These are phyloP conservation scores for Cynopterus sphinx DNA, from an alignment of 2,797 vertebrate genomes.

Conservation along the genomic window DNA sequence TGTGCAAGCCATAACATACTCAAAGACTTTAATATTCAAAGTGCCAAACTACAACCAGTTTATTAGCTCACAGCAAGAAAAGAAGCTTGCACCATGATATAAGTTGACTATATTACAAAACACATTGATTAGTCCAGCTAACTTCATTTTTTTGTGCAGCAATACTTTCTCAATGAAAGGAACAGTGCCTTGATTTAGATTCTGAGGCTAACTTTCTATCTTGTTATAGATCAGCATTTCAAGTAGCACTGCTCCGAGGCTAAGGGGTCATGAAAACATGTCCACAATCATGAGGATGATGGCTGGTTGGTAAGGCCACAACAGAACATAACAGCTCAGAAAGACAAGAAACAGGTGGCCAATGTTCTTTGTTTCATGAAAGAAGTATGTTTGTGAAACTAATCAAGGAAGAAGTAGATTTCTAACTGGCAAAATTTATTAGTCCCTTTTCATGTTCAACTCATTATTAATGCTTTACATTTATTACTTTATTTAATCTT, in stretches of 20 bases:
- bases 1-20: not conserved
- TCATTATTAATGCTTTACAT: not conserved
- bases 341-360: not conserved
- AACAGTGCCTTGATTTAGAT: not conserved
- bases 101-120: not conserved
- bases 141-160: not conserved
- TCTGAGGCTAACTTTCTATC: not conserved
- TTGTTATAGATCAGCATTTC: not conserved
- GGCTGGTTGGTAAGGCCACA: not conserved
- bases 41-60: not conserved
- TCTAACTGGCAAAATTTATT: not conserved
- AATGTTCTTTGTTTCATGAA: not conserved
- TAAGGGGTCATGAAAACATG: not conserved
- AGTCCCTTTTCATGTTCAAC: not conserved
- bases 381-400: not conserved
- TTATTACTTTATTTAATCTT: conserved; percentile 17
- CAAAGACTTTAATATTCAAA: not conserved
- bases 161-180: conserved; percentile 3
- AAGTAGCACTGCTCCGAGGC: not conserved
- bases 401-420: not conserved
- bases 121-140: not conserved
- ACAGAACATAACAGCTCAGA: not conserved
- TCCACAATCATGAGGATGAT: not conserved
- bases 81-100: not conserved
- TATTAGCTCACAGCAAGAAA: not conserved